Percentiles rank a stretch among this genome's conserved stretches.
phyloP scores from a whole-genome alignment of 2,797 vertebrate species.

The Rhinophrynus dorsalis region DNA sequence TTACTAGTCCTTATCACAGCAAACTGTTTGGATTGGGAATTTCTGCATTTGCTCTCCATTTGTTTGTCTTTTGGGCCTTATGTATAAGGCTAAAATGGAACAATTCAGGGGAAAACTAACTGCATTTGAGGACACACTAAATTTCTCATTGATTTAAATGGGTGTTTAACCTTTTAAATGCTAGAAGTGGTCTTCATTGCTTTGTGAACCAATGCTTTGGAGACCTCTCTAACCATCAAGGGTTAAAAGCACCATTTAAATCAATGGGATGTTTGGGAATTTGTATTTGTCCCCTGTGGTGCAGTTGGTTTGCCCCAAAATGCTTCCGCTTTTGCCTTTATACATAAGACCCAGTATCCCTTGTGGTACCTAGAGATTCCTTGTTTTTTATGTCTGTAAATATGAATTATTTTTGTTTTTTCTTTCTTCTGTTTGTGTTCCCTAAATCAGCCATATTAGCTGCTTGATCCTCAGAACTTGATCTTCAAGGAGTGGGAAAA shows the following conservation, averaged over 20 bases:
- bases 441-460: neutral
- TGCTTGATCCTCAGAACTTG: conserved; percentile 9
- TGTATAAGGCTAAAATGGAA: too few species aligned
- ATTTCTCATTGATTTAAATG: too few species aligned
- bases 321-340: too few species aligned
- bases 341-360: neutral
- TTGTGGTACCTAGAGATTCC: neutral
- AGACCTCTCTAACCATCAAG: too few species aligned
- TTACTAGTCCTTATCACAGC: conserved; percentile 5
- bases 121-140: neutral
- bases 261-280: too few species aligned
- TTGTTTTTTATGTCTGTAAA: conserved; percentile 18
- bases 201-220: too few species aligned
- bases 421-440: conserved; percentile 19
- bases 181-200: neutral
- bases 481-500: conserved; percentile 8
- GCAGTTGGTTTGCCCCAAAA: too few species aligned
- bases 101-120: too few species aligned
- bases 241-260: too few species aligned
- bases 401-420: too few species aligned
- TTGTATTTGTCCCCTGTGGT: too few species aligned
- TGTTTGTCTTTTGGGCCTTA: conserved; percentile 20
- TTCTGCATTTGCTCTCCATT: conserved; percentile 1
- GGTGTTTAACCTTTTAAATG: too few species aligned
- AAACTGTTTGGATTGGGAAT: conserved; percentile 9